Percentiles rank a stretch among this genome's conserved stretches.
Evolutionary conservation across 2,113 vertebrate genomes (phyloP).

Genomic region (Porphyrio hochstetteri): DNA sequence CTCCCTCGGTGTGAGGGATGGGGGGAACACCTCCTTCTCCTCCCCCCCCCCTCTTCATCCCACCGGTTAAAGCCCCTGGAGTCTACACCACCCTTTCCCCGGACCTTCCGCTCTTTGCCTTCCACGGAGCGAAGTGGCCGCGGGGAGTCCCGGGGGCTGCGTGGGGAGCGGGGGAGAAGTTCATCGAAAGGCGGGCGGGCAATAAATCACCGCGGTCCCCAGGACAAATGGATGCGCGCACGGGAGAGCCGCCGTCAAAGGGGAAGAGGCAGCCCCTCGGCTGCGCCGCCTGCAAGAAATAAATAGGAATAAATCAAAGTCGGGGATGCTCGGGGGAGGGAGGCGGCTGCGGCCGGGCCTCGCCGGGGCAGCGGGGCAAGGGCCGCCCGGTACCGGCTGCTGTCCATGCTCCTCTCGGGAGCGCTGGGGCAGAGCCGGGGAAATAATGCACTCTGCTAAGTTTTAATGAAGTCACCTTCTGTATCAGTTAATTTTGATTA

Average conservation of each 20-base stretch:
- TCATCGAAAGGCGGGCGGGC: background rate
- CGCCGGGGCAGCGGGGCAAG: background rate
- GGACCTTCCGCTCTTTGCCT: background rate
- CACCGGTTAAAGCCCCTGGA: background rate
- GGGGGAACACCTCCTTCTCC: background rate
- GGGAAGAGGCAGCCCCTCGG: background rate
- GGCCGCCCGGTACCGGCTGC: background rate
- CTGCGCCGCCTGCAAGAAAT: background rate
- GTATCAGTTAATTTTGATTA: background rate
- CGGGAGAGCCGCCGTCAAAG: background rate
- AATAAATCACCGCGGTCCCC: background rate
- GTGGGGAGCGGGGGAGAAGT: background rate
- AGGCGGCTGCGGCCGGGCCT: background rate
- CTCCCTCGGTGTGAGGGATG: background rate
- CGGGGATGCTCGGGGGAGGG: background rate
- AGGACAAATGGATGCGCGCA: background rate
- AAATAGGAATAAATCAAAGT: slow-evolving; percentile 6
- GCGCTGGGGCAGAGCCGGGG: background rate
- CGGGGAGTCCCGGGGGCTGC: background rate
- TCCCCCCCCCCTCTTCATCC: background rate
- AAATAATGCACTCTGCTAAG: background rate
- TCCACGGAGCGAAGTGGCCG: background rate
- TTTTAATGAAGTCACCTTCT: background rate
- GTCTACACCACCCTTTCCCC: background rate
- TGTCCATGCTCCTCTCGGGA: background rate